These are phyloP conservation scores for Vimba vimba DNA, from an alignment of 2,113 vertebrate species.

Conservation along the genomic window DNA sequence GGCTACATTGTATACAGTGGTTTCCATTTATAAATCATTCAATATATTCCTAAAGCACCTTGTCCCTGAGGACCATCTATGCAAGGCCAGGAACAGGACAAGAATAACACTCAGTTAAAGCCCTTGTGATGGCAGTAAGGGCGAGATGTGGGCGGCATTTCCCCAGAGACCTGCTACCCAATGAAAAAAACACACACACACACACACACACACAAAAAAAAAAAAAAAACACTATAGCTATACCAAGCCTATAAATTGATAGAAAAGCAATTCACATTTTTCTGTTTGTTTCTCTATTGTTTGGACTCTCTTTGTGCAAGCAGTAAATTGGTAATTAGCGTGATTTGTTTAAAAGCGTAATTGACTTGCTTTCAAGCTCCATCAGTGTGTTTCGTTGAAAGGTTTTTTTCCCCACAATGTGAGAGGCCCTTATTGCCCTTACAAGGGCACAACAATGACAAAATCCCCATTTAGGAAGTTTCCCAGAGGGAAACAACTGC, in stretches of 20 bases:
- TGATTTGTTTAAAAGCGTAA: constrained; percentile 37
- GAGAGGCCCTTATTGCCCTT: neutral
- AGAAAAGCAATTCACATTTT: neutral
- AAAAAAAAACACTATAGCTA: neutral
- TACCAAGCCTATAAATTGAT: neutral
- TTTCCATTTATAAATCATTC: constrained; percentile 5
- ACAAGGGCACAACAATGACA: constrained; percentile 39
- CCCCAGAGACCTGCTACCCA: constrained; percentile 11
- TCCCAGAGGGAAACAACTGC: constrained; percentile 13
- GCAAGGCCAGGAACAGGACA: constrained; percentile 21
- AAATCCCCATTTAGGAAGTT: constrained; percentile 25
- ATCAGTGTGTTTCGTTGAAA: constrained; percentile 33
- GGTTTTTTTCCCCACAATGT: neutral
- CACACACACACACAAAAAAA: neutral
- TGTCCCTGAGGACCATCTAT: constrained; percentile 14
- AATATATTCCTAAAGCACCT: neutral
- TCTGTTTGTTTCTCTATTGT: constrained; percentile 7
- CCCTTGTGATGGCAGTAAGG: constrained; percentile 16
- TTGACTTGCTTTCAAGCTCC: constrained; percentile 22
- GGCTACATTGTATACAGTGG: neutral
- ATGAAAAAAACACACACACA: neutral
- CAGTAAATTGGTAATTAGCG: constrained; percentile 24
- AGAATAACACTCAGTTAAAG: constrained; percentile 21
- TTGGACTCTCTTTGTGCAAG: neutral
- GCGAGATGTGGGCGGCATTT: constrained; percentile 6